Evolutionary conservation across 2,797 vertebrate genomes (phyloP).

Genomic region (Psittacula echo): DNA sequence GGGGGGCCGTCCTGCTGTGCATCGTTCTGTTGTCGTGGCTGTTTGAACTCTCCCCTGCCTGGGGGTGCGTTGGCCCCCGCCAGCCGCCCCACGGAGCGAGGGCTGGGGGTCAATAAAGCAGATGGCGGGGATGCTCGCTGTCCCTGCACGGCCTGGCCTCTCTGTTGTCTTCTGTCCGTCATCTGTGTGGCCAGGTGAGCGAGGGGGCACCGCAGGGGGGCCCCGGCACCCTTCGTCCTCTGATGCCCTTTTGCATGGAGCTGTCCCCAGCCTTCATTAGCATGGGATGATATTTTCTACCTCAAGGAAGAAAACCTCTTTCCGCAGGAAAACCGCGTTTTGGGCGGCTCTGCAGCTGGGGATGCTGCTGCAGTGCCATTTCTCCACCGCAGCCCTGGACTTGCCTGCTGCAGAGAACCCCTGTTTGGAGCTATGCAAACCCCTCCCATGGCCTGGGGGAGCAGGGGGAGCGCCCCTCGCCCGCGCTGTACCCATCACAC

Average conservation of each 20-base stretch:
- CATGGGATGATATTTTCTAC: constrained; percentile 9
- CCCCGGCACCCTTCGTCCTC: background rate
- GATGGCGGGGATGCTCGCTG: constrained; percentile 5
- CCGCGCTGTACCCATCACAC: background rate
- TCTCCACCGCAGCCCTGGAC: background rate
- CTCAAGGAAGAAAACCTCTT: constrained; percentile 17
- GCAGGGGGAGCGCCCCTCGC: background rate
- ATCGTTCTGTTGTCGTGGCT: constrained; percentile 19
- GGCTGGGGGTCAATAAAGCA: constrained; percentile 39
- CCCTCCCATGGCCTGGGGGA: background rate
- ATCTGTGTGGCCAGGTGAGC: background rate
- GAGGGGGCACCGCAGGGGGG: background rate
- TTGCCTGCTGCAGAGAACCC: background rate
- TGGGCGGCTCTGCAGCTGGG: background rate
- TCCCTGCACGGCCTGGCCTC: constrained; percentile 15
- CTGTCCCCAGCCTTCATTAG: background rate
- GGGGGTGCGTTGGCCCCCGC: fast-evolving
- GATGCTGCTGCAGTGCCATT: background rate
- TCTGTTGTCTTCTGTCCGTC: constrained; percentile 62
- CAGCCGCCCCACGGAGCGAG: background rate
- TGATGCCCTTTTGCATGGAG: background rate
- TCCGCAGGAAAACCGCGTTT: background rate
- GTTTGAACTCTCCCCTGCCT: background rate
- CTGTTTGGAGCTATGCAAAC: constrained; percentile 48
- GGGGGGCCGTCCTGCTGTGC: constrained; percentile 31